Conservation (phyloP, 2,797 vertebrate species). For the Typhlichthys subterraneus region DNA sequence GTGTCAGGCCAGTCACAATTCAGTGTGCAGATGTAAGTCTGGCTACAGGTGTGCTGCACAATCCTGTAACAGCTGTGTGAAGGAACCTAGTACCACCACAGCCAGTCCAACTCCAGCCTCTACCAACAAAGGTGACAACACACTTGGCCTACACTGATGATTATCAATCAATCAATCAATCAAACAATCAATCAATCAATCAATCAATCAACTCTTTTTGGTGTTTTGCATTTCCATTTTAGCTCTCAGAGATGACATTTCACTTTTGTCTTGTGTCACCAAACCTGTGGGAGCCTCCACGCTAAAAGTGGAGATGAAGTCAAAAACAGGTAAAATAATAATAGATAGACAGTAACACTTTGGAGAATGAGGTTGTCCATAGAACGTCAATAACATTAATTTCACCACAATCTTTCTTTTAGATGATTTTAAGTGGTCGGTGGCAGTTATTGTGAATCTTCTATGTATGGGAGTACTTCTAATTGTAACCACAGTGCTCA, state of each 20-base stretch:
- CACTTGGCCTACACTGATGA: too few species aligned
- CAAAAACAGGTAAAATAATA: constrained; percentile 33
- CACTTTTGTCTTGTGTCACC: not conserved
- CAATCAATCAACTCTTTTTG: too few species aligned
- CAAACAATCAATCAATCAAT: too few species aligned
- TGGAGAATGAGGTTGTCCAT: too few species aligned
- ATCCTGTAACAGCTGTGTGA: constrained; percentile 46
- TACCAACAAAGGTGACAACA: constrained; percentile 33
- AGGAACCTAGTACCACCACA: not conserved
- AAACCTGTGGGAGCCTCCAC: not conserved
- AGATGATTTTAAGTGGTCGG: constrained; percentile 37
- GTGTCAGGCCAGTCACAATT: constrained; percentile 36
- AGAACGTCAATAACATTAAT: constrained; percentile 1
- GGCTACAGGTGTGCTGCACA: constrained; percentile 55
- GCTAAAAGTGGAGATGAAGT: fast-evolving
- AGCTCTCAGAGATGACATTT: too few species aligned
- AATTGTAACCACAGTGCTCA: constrained; percentile 46
- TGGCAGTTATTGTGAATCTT: constrained; percentile 46
- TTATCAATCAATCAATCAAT: too few species aligned
- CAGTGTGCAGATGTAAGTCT: constrained; percentile 61
- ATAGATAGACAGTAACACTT: too few species aligned
- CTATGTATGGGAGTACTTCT: constrained; percentile 52
- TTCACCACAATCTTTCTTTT: constrained; percentile 5
- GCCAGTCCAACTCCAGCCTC: not conserved
- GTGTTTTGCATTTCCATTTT: too few species aligned